These are phyloP conservation scores for Ophion ventricosus DNA, from an alignment of 2,888 invertebrate genomes.

Conservation along the genomic window DNA sequence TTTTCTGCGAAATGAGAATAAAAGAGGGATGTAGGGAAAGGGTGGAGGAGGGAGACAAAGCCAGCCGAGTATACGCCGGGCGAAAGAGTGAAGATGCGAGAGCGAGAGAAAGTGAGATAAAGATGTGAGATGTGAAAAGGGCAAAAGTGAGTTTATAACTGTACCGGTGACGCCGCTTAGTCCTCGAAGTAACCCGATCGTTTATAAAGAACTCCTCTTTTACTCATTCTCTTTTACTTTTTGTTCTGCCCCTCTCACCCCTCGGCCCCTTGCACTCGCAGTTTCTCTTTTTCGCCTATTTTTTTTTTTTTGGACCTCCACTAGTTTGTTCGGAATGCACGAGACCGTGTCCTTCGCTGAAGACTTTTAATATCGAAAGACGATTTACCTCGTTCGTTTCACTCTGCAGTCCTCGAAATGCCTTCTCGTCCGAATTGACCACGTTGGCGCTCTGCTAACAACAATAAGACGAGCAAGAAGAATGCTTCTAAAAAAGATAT, in stretches of 20 bases:
- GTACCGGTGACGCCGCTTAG: conserved; percentile 38
- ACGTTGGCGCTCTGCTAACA: conserved; percentile 68
- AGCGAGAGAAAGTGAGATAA: conserved; percentile 2
- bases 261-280: conserved; percentile 21
- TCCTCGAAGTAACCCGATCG: conserved; percentile 63
- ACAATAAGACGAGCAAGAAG: conserved; percentile 44
- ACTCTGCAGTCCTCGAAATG: conserved; percentile 69
- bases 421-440: conserved; percentile 66
- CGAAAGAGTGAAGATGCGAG: conserved; percentile 34
- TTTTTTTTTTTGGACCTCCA: conserved; percentile 42
- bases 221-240: neutral
- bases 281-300: conserved; percentile 2
- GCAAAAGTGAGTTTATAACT: conserved; percentile 56
- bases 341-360: conserved; percentile 46
- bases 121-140: conserved; percentile 37
- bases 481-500: conserved; percentile 24
- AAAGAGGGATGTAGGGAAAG: conserved; percentile 51
- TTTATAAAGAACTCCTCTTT: conserved; percentile 51
- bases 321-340: conserved; percentile 42
- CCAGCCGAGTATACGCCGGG: conserved; percentile 15
- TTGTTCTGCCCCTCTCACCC: neutral
- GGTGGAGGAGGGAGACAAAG: conserved; percentile 40
- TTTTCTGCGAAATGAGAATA: conserved; percentile 74
- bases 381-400: conserved; percentile 72
- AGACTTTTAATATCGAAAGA: conserved; percentile 64